These are phyloP conservation scores for Acleris cristana DNA, from an alignment of 2,888 invertebrate species.

Conservation along the genomic window DNA sequence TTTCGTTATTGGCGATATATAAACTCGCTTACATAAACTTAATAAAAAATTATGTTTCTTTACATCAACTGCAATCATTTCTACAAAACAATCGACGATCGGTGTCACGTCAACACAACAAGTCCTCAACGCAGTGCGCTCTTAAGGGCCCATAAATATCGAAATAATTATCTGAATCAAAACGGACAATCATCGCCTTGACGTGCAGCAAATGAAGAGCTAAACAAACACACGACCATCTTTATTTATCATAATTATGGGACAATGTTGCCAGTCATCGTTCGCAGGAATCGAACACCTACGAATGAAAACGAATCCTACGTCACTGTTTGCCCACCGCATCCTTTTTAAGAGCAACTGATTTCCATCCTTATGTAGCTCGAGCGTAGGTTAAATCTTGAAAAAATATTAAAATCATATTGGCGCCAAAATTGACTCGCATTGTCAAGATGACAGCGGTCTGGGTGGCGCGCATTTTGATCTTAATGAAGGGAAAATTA, in stretches of 20 bases:
- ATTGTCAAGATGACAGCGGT: constrained; percentile 71
- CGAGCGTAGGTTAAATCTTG: constrained; percentile 15
- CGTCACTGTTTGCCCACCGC: constrained; percentile 28
- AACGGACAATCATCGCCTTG: constrained; percentile 52
- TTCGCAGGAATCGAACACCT: constrained; percentile 80
- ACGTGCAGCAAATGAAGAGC: constrained; percentile 76
- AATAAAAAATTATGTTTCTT: no score
- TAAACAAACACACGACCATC: constrained; percentile 76
- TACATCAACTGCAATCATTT: background rate
- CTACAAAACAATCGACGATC: constrained; percentile 40
- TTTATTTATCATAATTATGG: constrained; percentile 80
- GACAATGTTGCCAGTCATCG: constrained; percentile 69
- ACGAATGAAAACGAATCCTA: constrained; percentile 54
- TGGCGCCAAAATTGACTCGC: constrained; percentile 78
- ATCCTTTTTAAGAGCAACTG: constrained; percentile 2
- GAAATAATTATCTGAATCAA: constrained; percentile 41
- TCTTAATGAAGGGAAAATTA: constrained; percentile 50
- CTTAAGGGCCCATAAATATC: constrained; percentile 30
- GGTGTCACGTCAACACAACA: constrained; percentile 39
- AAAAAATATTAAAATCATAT: constrained; percentile 40
- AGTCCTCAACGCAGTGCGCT: constrained; percentile 16
- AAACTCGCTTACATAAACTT: no score
- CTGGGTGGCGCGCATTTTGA: constrained; percentile 71
- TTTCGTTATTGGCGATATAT: no score
- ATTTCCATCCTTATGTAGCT: constrained; percentile 47